Evolutionary conservation across 2,888 invertebrate genomes (phyloP), one percentile per base, ranked within the genome.

Genomic region (Epistrophe eligans): DNA sequence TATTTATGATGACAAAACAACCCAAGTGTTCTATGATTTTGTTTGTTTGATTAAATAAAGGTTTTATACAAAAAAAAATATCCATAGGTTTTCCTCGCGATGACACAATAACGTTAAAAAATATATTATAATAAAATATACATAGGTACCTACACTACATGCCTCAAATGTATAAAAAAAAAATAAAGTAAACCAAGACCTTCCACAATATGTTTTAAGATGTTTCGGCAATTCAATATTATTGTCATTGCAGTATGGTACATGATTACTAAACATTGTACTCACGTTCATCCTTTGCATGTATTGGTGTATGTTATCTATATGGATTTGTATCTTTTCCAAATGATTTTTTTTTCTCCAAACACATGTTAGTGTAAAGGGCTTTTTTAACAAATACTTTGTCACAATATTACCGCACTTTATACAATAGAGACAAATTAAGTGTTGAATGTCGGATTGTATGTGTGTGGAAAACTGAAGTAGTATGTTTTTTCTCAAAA

Each of bases 181-280:
- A 24, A 24, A 73, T 52, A 48, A 79, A 77, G 70, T 74, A 83
- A 79, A 82, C 87, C 87, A 83, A 87, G 87, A 83, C 87, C 87
- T 87, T 83, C 87, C 87, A 72, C 87, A 87, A 87, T 79, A 74
- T 48, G 66, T 71, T 85, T 83, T 79, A 38, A 43, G 71, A 82
- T 82, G 79, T 60, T 77, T 87, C 72, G 60, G 72, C 80, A 66
- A 58, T 80, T 80, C 71, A 35, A 71, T 35, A 57, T 19, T 45
- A 50, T 71, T 71, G 57, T 64, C 70, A 52, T 52, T 58, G 58
- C 48, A 72, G 72, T 58, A 19, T 40, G 52, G 24, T 73, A 72
- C 72, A 73, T 50, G 52, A 38, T 67, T 83, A 72, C 72, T 73
- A 77, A 77, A 66, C 57, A 80, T 38, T 74, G 55, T 45, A 38